Evolutionary conservation across 2,888 invertebrate genomes (phyloP).

Genomic region (Ornithoptera alexandrae): DNA sequence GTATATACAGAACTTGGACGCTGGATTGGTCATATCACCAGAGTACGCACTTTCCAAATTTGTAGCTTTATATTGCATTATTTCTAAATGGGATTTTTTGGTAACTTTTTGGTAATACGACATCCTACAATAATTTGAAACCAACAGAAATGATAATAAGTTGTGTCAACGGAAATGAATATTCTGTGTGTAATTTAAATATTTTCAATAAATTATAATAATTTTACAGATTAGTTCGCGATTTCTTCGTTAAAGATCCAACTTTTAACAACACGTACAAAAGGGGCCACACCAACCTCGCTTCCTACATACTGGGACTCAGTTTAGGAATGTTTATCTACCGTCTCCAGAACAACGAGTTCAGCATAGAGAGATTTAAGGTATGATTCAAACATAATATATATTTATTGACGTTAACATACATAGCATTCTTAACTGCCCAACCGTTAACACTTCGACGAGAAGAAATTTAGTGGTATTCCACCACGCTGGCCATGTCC

Average conservation of each 20-base stretch:
- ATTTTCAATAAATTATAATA: background rate
- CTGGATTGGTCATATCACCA: conserved; percentile 41
- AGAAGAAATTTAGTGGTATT: too few relatives aligned
- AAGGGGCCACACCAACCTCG: conserved; percentile 35
- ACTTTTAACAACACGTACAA: conserved; percentile 38
- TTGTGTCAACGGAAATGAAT: too few relatives aligned
- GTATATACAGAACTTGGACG: conserved; percentile 47
- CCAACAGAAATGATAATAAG: too few relatives aligned
- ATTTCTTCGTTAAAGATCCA: conserved; percentile 34
- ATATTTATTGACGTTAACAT: background rate
- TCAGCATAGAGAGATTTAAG: conserved; percentile 38
- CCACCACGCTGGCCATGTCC: too few relatives aligned
- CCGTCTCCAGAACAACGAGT: conserved; percentile 40
- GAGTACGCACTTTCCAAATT: conserved; percentile 39
- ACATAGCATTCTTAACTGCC: too few relatives aligned
- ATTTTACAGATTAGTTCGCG: conserved; percentile 34
- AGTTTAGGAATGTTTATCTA: conserved; percentile 46
- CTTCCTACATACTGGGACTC: conserved; percentile 49
- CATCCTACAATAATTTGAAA: too few relatives aligned
- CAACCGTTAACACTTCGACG: too few relatives aligned
- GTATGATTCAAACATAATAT: conserved; percentile 26
- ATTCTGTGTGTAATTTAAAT: too few relatives aligned
- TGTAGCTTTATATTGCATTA: too few relatives aligned
- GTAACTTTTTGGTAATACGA: too few relatives aligned
- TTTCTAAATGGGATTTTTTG: too few relatives aligned